Base-by-base conservation (phyloP, 2,888 invertebrate species). In the Cyaniris semiargus region DNA sequence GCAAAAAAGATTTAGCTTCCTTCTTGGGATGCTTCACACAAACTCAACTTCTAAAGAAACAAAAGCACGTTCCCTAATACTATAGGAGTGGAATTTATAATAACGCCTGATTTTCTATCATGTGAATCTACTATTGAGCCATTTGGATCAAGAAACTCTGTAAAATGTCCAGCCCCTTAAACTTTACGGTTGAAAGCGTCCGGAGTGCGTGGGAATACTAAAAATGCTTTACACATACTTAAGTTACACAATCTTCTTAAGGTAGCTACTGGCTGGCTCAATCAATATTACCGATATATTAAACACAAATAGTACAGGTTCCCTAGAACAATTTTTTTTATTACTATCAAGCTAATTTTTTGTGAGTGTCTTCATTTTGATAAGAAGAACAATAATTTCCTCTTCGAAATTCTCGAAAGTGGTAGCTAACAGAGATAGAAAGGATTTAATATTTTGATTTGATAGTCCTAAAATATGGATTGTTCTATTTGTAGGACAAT, bases 181-280 rank as follows among this genome's bases (percentile, higher is more conserved):
- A 83, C 87, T 90, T 91, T 88, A 93, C 91, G 93, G 89, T 89
- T 87, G 87, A 88, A 86, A 89, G 88, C 87, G 86, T 86, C 87
- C 87, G 87, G 87, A 85, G 86, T 88, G 91, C 93, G 93, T 94
- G 93, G 93, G 93, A 93, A 93, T 85, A 84, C 83, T 81, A 84
- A 85, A 85, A 86, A 87, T 84, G 83, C 84, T 88, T 86, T 87
- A 87, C 89, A 90, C 90, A 92, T 89, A 89, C 92, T 93, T 90
- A 86, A 85, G 88, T 92, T 92, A 91, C 93, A 92, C 90, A 91
- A 92, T 90, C 89, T 88, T 86, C 86, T 53, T 53, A 74, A 89
- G 88, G 89, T 88, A 88, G 87, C 85, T 66, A 31, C 1, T 66
- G 27, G 66, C 85, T 86, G 86, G 80, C 80, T 81, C 77, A 78